A percentile compares a stretch with the other conserved stretches of the same genome.
Conservation (phyloP, 2,113 vertebrate species). For the Peromyscus californicus region DNA sequence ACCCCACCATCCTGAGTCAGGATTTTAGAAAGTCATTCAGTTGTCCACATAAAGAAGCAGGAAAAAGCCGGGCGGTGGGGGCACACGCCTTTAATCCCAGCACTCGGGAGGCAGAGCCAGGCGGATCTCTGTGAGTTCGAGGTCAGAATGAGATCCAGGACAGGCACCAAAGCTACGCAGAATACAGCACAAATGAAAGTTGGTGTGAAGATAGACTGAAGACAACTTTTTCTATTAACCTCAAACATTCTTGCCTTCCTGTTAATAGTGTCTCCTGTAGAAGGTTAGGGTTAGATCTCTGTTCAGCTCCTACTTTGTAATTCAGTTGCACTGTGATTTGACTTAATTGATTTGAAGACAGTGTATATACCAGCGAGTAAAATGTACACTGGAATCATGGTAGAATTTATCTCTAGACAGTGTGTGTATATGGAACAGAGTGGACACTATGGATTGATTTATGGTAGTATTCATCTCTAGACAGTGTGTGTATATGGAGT, state of each 20-base stretch:
- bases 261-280: too few relatives aligned
- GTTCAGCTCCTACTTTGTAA: not conserved
- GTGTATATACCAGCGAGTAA: not conserved
- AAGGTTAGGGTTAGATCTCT: not conserved
- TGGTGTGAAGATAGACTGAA: not conserved
- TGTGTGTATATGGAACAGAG: not conserved
- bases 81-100: too few relatives aligned
- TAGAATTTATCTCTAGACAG: not conserved
- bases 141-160: too few relatives aligned
- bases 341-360: not conserved
- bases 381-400: not conserved
- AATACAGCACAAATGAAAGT: not conserved
- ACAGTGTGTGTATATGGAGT: too few relatives aligned
- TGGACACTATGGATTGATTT: not conserved
- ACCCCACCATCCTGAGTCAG: not conserved
- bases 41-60: not conserved
- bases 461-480: not conserved
- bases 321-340: not conserved
- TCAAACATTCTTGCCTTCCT: not conserved
- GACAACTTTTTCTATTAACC: not conserved
- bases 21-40: constrained; percentile 4
- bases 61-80: not conserved
- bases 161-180: too few relatives aligned
- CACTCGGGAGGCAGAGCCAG: too few relatives aligned
- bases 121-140: too few relatives aligned